phyloP scores from a whole-genome alignment of 2,113 vertebrate genomes.

The Callipepla squamata region DNA sequence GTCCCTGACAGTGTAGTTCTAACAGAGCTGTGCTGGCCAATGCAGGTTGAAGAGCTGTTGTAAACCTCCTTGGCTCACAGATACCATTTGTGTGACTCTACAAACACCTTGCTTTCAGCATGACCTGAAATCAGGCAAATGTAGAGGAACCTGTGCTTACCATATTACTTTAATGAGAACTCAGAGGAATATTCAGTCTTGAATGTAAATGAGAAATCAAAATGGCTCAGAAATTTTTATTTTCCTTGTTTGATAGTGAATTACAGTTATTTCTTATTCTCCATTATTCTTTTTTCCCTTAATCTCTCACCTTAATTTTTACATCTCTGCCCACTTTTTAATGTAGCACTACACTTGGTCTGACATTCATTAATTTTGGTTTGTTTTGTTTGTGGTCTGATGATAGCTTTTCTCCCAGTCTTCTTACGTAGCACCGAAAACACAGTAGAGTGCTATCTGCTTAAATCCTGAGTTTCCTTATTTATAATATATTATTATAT shows the following conservation, averaged over 20 bases:
- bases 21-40: background rate
- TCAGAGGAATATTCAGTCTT: background rate
- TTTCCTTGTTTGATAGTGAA: background rate
- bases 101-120: background rate
- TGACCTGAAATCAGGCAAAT: background rate
- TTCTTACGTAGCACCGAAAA: background rate
- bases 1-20: fast-evolving
- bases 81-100: background rate
- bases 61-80: background rate
- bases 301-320: background rate
- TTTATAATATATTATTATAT: background rate
- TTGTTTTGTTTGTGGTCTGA: background rate
- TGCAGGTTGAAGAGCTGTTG: background rate
- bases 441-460: background rate
- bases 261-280: background rate
- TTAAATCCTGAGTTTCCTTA: background rate
- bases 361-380: background rate
- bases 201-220: background rate
- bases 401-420: background rate
- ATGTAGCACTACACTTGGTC: fast-evolving
- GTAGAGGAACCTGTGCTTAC: background rate
- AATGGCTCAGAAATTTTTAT: background rate
- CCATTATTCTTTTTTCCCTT: background rate
- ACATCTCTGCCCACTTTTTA: background rate
- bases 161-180: background rate